Conservation (phyloP, 2,797 vertebrate species). For the Hyperoplus lanceolatus region DNA sequence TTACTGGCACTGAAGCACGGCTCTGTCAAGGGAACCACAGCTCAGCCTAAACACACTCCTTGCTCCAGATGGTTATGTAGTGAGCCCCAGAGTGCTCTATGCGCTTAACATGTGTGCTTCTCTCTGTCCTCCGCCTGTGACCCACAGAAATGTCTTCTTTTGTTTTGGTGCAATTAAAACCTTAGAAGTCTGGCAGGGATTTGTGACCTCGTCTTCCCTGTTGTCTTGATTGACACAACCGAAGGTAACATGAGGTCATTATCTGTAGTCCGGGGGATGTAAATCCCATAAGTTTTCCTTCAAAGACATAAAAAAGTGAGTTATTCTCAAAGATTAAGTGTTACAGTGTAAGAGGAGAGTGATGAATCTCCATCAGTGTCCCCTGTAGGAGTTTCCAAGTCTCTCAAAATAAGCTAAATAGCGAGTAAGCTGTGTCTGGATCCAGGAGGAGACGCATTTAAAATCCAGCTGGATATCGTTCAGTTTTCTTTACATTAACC, state of each 20-base stretch:
- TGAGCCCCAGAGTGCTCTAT: constrained; percentile 60
- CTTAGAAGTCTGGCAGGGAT: constrained; percentile 20
- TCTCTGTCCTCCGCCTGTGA: constrained; percentile 62
- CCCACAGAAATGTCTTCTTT: constrained; percentile 55
- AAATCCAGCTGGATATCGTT: too few species aligned
- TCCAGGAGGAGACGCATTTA: too few species aligned
- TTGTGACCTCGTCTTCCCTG: constrained; percentile 39
- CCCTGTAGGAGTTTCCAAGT: not conserved
- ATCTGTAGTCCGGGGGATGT: constrained; percentile 31
- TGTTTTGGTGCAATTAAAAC: constrained; percentile 55
- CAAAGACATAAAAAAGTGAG: constrained; percentile 17
- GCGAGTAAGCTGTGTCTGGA: too few species aligned
- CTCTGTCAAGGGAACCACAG: constrained; percentile 78
- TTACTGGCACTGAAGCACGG: constrained; percentile 74
- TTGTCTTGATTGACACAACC: constrained; percentile 40
- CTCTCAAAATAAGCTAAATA: not conserved
- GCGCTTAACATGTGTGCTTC: constrained; percentile 65
- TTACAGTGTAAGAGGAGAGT: not conserved
- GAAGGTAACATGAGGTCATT: constrained; percentile 52
- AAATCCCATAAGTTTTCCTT: constrained; percentile 28
- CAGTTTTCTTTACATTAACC: too few species aligned
- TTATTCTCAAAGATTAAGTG: constrained; percentile 4
- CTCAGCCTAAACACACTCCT: constrained; percentile 70
- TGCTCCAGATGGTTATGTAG: constrained; percentile 75
- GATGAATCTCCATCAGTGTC: not conserved